Evolutionary conservation across 2,888 invertebrate species (phyloP).

Genomic region (Hydraecia micacea): DNA sequence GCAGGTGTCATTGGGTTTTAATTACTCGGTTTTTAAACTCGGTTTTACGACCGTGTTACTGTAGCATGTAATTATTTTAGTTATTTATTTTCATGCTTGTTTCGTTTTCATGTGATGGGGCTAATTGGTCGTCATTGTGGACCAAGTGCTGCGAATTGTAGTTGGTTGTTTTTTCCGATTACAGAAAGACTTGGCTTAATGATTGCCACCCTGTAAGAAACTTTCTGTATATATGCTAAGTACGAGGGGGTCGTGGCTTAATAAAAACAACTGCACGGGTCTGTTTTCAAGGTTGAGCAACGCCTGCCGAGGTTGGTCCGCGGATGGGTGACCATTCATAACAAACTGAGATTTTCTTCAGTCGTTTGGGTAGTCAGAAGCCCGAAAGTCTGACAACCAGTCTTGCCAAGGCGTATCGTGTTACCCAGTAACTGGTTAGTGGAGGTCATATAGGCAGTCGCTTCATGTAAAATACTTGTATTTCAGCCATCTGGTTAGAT

Average conservation of each 20-base stretch:
- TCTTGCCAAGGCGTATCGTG: neutral
- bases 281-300: neutral
- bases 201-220: neutral
- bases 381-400: neutral
- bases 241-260: neutral
- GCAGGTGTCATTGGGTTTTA: constrained; percentile 62
- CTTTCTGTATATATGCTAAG: neutral
- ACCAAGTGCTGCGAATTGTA: neutral
- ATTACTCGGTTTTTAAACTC: constrained; percentile 62
- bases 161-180: neutral
- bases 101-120: constrained; percentile 48
- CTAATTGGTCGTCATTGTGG: constrained; percentile 41
- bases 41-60: constrained; percentile 59
- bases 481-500: neutral
- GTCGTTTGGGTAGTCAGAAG: neutral
- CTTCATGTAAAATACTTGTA: neutral
- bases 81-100: constrained; percentile 51
- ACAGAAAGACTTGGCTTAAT: neutral
- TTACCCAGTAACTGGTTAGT: neutral
- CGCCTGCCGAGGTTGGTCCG: neutral
- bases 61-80: constrained; percentile 50
- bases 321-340: neutral
- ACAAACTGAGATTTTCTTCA: neutral
- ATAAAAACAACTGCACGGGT: neutral
- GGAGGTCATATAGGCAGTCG: neutral